Evolutionary conservation across 1,140 invertebrate species (phyloP).

Genomic region (Temnothorax curvispinosus): DNA sequence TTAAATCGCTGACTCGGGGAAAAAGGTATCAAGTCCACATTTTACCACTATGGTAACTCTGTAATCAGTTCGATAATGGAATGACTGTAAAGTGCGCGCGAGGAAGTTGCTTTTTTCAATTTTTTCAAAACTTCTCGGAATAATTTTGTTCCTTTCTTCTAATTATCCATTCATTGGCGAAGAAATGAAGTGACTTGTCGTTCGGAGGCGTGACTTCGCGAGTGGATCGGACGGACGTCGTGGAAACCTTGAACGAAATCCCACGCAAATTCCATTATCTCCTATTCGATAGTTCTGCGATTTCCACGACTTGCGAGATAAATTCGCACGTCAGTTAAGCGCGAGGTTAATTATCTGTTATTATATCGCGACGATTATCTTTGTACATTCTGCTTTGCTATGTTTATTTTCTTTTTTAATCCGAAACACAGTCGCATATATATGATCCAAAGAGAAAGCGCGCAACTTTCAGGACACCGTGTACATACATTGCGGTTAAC

Average conservation of each 20-base stretch:
- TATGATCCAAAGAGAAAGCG: constrained; percentile 8
- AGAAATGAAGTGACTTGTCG: not conserved
- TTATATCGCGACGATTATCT: not conserved
- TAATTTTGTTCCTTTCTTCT: not conserved
- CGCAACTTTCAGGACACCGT: not conserved
- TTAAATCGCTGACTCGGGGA: constrained; percentile 34
- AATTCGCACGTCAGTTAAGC: constrained; percentile 21
- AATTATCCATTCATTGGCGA: not conserved
- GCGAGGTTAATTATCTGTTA: not conserved
- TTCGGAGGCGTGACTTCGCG: constrained; percentile 8
- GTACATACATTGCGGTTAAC: constrained; percentile 14
- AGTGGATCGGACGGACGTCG: constrained; percentile 39
- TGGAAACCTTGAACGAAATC: constrained; percentile 76
- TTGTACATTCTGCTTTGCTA: not conserved
- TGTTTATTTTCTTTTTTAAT: not conserved
- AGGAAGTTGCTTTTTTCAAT: not conserved
- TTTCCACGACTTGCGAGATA: constrained; percentile 1
- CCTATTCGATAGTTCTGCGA: constrained; percentile 58
- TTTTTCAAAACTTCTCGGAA: not conserved
- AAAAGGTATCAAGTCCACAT: not conserved
- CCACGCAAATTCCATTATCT: constrained; percentile 79
- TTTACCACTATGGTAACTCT: not conserved
- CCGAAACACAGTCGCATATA: not conserved
- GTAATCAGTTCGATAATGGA: not conserved
- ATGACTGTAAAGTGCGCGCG: not conserved